phyloP scores from a whole-genome alignment of 2,888 invertebrate genomes.

The Lithosia quadra region DNA sequence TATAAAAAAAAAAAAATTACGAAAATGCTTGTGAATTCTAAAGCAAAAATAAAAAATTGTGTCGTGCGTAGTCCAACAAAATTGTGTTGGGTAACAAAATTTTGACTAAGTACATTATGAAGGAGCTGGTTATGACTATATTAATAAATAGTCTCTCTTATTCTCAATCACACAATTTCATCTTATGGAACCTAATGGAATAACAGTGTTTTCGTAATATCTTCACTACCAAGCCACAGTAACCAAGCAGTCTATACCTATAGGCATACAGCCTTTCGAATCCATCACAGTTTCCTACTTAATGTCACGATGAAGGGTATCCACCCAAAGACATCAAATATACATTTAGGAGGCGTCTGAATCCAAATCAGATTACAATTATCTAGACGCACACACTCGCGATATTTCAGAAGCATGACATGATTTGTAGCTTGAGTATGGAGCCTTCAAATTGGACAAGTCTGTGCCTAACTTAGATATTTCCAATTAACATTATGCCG shows the following conservation, averaged over 20 bases:
- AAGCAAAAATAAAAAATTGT: no score
- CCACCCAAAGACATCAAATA: slow-evolving; percentile 5
- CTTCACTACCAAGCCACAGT: background rate
- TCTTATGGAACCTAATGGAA: background rate
- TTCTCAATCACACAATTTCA: no score
- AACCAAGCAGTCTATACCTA: no score
- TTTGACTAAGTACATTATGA: no score
- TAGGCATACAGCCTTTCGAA: background rate
- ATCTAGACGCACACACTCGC: background rate
- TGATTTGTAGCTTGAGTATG: background rate
- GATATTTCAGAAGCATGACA: background rate
- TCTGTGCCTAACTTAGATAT: background rate
- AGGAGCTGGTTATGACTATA: no score
- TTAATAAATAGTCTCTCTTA: no score
- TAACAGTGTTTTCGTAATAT: background rate
- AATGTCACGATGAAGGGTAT: background rate
- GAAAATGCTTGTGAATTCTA: no score
- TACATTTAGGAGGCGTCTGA: slow-evolving; percentile 7
- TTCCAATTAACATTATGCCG: no score
- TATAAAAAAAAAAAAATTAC: no score
- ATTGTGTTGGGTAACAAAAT: no score
- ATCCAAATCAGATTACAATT: background rate
- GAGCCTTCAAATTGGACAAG: background rate
- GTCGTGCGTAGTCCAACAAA: no score
- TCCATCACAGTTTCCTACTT: background rate